Conservation (phyloP, 2,797 vertebrate species). For the Lates japonicus region DNA sequence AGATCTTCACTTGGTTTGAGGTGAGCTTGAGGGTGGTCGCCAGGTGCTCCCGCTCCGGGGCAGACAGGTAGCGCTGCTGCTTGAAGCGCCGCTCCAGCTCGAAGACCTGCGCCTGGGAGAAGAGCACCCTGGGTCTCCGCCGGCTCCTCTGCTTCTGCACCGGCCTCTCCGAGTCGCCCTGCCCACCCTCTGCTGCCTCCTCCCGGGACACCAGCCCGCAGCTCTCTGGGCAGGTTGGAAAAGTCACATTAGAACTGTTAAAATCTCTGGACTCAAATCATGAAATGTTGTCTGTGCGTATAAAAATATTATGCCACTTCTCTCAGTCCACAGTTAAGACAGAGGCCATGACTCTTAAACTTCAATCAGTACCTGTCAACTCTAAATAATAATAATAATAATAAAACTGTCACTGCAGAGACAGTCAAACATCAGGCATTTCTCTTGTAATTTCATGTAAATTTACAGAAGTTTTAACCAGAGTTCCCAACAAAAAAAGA, state of each 20-base stretch:
- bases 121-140: slow-evolving; percentile 93
- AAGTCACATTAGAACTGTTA: slow-evolving; percentile 17
- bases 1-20: slow-evolving; percentile 97
- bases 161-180: slow-evolving; percentile 86
- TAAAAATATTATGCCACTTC: neutral
- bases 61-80: slow-evolving; percentile 95
- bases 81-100: slow-evolving; percentile 96
- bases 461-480: neutral
- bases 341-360: neutral
- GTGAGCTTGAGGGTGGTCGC: slow-evolving; percentile 93
- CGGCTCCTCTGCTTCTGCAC: slow-evolving; percentile 88
- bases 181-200: slow-evolving; percentile 77
- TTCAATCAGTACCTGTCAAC: neutral
- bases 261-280: neutral
- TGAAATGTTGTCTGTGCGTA: neutral
- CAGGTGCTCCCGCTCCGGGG: slow-evolving; percentile 94
- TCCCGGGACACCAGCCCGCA: slow-evolving; percentile 87
- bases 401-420: neutral
- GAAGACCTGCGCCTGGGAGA: slow-evolving; percentile 96
- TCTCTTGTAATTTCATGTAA: neutral
- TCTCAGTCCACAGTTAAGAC: neutral
- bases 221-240: slow-evolving; percentile 79
- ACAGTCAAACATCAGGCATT: neutral
- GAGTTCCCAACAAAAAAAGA: neutral
- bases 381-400: no score